Evolutionary conservation across 2,888 invertebrate genomes (phyloP), one percentile per base, ranked within the genome.

Genomic region (Dryobota labecula): DNA sequence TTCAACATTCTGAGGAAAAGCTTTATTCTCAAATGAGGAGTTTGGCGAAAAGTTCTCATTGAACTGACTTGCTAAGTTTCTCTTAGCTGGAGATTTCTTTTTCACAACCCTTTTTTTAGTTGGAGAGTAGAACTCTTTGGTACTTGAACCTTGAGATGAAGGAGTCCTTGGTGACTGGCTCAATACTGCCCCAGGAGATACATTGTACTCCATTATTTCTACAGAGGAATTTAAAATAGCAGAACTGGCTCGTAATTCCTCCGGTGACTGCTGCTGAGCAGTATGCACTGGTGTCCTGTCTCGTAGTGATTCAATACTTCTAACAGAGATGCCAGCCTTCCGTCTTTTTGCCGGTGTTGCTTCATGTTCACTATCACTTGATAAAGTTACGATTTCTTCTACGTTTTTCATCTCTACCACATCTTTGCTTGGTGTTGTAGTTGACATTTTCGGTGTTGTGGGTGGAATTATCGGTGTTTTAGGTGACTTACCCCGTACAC

Each of bases 81-180:
- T 91, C 65, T 90, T 93, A 3, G 80, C 87, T 41, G 92, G 90
- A 63, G 87, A 85, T 60, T 70, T 90, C 68, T 89, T 87, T 24
- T 73, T 64, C 0, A 92, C 81, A 74, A 78, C 80, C 18, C 91
- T 87, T 70, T 94, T 94, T 78, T 94, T 94, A 2, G 82, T 86
- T 7, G 95, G 95, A 2, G 95, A 95, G 84, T 82, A 95, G 78
- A 87, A 94, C 73, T 89, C 93, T 6, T 79, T 86, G 11, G 90
- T 85, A 45, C 78, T 80, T 15, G 91, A 74, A 71, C 82, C 87
- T 33, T 78, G 70, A 38, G 72, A 76, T 41, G 82, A 61, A 62
- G 76, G 85, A 36, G 87, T 80, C 74, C 68, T 84, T 43, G 79
- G 70, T 27, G 72, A 41, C 9, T 6, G 51, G 18, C 47, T 69